phyloP scores from a whole-genome alignment of 2,797 vertebrate genomes.

The Sebastes trivittatus region DNA sequence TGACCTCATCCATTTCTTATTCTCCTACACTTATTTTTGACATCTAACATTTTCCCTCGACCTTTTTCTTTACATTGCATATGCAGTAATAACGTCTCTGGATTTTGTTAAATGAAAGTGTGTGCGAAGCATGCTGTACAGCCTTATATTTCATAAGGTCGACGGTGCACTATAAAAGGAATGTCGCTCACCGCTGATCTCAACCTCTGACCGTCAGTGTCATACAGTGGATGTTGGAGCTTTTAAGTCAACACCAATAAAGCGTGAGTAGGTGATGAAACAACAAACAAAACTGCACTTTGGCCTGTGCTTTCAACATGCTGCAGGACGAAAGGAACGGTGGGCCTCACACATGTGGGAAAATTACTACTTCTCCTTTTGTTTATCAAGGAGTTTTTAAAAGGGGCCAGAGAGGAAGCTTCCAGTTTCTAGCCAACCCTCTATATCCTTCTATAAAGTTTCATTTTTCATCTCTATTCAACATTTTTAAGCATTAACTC shows the following conservation, averaged over 20 bases:
- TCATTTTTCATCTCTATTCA: neutral
- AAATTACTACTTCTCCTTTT: constrained; percentile 31
- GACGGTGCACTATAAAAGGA: constrained; percentile 29
- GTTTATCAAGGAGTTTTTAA: constrained; percentile 40
- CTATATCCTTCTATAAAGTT: neutral
- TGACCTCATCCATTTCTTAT: constrained; percentile 42
- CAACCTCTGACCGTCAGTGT: constrained; percentile 37
- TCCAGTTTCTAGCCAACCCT: constrained; percentile 20
- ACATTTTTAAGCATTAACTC: neutral
- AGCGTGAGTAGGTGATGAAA: constrained; percentile 54
- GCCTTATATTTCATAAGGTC: constrained; percentile 31
- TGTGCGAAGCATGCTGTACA: constrained; percentile 8
- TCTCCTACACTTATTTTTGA: constrained; percentile 38
- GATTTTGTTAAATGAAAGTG: constrained; percentile 48
- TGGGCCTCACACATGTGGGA: constrained; percentile 41
- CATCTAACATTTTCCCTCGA: constrained; percentile 39
- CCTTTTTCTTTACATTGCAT: constrained; percentile 22
- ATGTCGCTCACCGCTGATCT: constrained; percentile 30
- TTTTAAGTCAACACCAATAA: constrained; percentile 68
- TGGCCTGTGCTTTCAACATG: constrained; percentile 54
- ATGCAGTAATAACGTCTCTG: constrained; percentile 46
- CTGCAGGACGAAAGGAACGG: constrained; percentile 15
- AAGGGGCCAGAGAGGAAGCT: constrained; percentile 11
- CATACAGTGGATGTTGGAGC: constrained; percentile 40
- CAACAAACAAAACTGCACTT: constrained; percentile 63